These are phyloP conservation scores for Athalia rosae DNA, from an alignment of 2,888 invertebrate species.

Conservation along the genomic window DNA sequence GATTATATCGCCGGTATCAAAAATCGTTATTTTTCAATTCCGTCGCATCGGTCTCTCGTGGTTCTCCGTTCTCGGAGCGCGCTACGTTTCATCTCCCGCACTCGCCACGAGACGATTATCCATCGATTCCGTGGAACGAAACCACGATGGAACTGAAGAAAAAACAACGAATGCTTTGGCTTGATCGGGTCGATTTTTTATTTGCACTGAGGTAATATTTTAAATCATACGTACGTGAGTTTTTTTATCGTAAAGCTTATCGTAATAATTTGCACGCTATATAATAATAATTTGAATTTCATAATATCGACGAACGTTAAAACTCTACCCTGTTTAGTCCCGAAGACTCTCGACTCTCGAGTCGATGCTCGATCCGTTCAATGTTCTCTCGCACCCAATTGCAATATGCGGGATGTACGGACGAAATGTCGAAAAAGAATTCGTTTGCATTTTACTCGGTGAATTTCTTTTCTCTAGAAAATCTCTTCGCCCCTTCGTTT, in stretches of 20 bases:
- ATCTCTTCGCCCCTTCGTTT: neutral
- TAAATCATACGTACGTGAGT: too few relatives aligned
- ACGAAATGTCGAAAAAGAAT: neutral
- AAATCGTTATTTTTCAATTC: neutral
- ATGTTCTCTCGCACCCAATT: neutral
- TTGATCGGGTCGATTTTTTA: too few relatives aligned
- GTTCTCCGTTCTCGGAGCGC: neutral
- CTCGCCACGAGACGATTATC: too few relatives aligned
- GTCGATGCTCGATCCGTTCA: neutral
- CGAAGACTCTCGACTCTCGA: slow-evolving; percentile 55
- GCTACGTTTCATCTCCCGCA: too few relatives aligned
- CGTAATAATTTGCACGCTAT: too few relatives aligned
- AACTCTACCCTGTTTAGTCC: slow-evolving; percentile 68
- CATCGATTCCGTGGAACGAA: too few relatives aligned
- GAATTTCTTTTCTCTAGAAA: neutral
- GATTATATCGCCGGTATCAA: neutral
- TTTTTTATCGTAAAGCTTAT: too few relatives aligned
- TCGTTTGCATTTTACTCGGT: neutral
- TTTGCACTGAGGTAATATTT: too few relatives aligned
- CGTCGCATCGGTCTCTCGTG: neutral
- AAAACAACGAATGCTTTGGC: too few relatives aligned
- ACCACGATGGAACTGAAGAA: too few relatives aligned
- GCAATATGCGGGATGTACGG: neutral
- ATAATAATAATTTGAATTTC: neutral
- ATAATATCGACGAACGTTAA: neutral